These are phyloP conservation scores for Stichodactyla helianthus DNA, from an alignment of 64 coral and sea anemone genomes.

Conservation along the genomic window DNA sequence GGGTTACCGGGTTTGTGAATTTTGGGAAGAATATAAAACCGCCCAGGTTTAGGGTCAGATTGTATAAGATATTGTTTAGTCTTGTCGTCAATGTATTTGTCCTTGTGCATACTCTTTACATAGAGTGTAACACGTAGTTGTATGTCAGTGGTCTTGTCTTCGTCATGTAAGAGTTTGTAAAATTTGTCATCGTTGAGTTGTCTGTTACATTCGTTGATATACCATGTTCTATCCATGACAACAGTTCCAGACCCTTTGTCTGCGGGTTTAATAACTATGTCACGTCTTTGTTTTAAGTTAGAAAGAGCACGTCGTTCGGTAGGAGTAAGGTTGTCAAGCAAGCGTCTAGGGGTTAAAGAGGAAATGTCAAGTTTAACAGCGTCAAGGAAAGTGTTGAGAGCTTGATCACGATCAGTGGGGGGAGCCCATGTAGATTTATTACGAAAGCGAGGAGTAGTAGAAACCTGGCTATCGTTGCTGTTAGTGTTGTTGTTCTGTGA, in stretches of 20 bases:
- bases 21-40: too few species aligned
- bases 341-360: conserved; percentile 5
- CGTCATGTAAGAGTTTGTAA: conserved; percentile 33
- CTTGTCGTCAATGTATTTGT: too few species aligned
- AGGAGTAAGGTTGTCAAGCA: neutral
- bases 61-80: too few species aligned
- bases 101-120: too few species aligned
- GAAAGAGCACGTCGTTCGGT: conserved; percentile 1
- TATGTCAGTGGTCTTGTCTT: too few species aligned
- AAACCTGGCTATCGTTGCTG: too few species aligned
- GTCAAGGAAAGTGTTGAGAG: neutral
- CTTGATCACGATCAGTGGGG: conserved; percentile 11
- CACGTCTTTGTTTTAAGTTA: conserved; percentile 13
- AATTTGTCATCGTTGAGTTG: conserved; percentile 47
- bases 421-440: conserved; percentile 37
- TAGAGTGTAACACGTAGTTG: too few species aligned
- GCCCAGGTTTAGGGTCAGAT: too few species aligned
- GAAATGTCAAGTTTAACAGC: too few species aligned
- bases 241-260: conserved; percentile 24
- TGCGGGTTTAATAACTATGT: conserved; percentile 31
- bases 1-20: too few species aligned
- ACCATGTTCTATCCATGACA: conserved; percentile 18
- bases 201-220: too few species aligned
- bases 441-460: conserved; percentile 7
- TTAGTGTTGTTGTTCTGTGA: too few species aligned